Percentiles rank a stretch among this genome's conserved stretches.
phyloP scores from a whole-genome alignment of 1,140 invertebrate species.

The Helicoverpa zea region DNA sequence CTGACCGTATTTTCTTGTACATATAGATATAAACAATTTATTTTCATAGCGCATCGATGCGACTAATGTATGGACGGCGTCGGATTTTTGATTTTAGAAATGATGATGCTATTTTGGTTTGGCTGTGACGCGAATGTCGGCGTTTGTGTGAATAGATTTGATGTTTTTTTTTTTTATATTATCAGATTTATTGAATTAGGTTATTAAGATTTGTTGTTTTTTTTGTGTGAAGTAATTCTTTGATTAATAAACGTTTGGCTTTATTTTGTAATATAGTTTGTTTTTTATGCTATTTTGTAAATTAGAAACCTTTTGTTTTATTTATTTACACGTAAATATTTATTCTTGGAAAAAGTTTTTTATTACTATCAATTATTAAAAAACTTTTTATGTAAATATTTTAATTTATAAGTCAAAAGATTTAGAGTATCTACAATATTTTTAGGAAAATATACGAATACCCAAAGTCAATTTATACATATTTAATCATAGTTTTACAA shows the following conservation, averaged over 20 bases:
- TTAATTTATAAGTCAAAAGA: too few relatives aligned
- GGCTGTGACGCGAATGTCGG: slow-evolving; percentile 47
- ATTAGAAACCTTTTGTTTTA: neutral
- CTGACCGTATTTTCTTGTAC: slow-evolving; percentile 71
- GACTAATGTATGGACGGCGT: slow-evolving; percentile 48
- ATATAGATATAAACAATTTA: slow-evolving; percentile 77
- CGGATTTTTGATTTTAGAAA: slow-evolving; percentile 45
- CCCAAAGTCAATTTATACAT: too few relatives aligned
- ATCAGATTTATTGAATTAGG: neutral
- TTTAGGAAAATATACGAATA: too few relatives aligned
- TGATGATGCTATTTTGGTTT: slow-evolving; percentile 53
- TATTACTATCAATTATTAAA: too few relatives aligned
- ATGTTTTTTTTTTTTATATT: slow-evolving; percentile 1
- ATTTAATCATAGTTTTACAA: too few relatives aligned
- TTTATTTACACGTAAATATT: neutral
- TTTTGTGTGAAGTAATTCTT: neutral
- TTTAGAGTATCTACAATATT: too few relatives aligned
- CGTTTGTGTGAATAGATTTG: slow-evolving; percentile 22
- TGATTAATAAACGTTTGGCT: too few relatives aligned
- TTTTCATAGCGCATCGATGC: slow-evolving; percentile 80
- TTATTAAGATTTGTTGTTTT: neutral
- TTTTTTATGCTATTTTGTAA: neutral
- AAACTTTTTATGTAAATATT: too few relatives aligned
- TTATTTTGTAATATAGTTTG: too few relatives aligned
- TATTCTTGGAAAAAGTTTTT: neutral